Evolutionary conservation across 2,797 vertebrate species (phyloP).

Genomic region (Mormyrops attenuatus): DNA sequence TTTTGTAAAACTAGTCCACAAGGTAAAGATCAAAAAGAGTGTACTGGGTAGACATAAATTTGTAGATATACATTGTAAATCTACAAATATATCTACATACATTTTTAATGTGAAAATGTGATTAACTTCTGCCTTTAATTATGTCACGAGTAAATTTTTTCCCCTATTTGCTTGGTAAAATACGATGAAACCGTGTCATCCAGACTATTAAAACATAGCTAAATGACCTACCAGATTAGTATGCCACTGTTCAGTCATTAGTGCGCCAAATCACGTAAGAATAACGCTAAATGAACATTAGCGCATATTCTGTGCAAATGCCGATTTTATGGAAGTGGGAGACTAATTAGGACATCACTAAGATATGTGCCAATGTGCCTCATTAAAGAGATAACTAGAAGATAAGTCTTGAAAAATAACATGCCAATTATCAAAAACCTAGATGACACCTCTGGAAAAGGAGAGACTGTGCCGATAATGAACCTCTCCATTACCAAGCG

Average conservation of each 20-base stretch:
- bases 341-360: constrained; percentile 22
- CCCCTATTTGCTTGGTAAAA: background rate
- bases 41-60: background rate
- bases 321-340: constrained; percentile 10
- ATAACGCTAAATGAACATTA: constrained; percentile 12
- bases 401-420: background rate
- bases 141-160: background rate
- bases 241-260: background rate
- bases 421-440: constrained; percentile 10
- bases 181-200: background rate
- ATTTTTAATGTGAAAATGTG: background rate
- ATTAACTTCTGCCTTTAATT: background rate
- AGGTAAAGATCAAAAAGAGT: background rate
- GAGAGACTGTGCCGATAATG: background rate
- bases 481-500: background rate
- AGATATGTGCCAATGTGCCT: constrained; percentile 11
- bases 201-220: background rate
- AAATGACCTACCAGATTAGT: background rate
- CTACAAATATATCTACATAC: background rate
- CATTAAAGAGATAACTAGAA: constrained; percentile 11
- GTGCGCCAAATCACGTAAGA: background rate
- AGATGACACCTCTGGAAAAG: constrained; percentile 5
- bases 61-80: background rate
- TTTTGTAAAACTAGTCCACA: background rate
- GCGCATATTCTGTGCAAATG: background rate